Conservation (phyloP, 2,113 vertebrate genomes). For the Leptocoma aspasia region DNA sequence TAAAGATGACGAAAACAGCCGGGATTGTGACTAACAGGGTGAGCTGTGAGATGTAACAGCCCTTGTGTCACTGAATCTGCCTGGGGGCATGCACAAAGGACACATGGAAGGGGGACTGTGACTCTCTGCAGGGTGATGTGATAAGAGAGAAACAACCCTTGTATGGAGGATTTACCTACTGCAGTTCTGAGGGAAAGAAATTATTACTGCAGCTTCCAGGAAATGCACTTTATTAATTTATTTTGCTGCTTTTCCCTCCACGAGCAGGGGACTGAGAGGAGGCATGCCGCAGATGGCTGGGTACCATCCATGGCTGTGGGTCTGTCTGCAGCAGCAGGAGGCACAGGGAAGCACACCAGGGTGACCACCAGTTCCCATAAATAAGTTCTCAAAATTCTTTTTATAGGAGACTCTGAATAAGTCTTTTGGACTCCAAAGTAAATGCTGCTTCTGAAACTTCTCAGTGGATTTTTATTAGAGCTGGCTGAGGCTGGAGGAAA, state of each 20-base stretch:
- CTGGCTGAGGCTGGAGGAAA: conserved; percentile 9
- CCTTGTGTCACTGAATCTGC: background rate
- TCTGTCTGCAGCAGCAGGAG: background rate
- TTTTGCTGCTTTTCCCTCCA: background rate
- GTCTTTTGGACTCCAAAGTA: background rate
- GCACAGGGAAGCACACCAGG: background rate
- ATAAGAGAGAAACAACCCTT: background rate
- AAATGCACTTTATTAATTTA: background rate
- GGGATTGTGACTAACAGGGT: background rate
- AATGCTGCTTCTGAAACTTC: background rate
- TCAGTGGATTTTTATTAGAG: conserved; percentile 14
- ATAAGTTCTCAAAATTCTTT: background rate
- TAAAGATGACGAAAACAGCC: background rate
- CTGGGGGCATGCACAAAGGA: background rate
- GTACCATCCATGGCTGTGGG: background rate
- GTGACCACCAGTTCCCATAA: background rate
- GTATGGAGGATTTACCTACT: background rate
- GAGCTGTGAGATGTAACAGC: background rate
- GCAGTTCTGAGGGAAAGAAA: background rate
- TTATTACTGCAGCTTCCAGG: background rate
- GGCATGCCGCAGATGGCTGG: background rate
- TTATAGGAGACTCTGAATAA: background rate
- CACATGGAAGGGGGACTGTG: background rate
- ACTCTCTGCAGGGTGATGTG: background rate
- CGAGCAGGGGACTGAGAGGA: background rate